These are phyloP conservation scores for Cherax quadricarinatus DNA, from an alignment of 1,140 invertebrate genomes.

Conservation along the genomic window DNA sequence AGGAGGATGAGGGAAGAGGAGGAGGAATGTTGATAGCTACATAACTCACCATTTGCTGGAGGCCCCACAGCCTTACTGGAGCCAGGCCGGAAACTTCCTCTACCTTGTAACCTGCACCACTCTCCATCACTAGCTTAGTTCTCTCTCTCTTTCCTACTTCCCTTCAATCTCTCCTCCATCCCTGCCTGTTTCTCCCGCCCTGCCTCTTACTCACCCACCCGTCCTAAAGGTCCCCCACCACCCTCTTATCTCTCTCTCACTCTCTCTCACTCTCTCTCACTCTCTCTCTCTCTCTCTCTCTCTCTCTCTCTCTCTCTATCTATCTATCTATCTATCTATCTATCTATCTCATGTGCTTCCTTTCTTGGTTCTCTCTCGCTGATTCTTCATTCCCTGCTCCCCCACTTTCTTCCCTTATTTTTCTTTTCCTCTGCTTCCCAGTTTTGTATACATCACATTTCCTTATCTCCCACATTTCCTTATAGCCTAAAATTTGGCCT, in stretches of 20 bases:
- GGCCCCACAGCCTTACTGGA: too few species aligned
- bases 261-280: too few species aligned
- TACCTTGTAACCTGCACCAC: background rate
- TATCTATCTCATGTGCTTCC: background rate
- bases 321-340: too few species aligned
- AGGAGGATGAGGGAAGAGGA: too few species aligned
- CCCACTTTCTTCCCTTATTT: too few species aligned
- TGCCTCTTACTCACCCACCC: background rate
- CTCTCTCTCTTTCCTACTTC: background rate
- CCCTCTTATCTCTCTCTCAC: background rate
- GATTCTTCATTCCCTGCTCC: background rate
- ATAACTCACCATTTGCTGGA: too few species aligned
- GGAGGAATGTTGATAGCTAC: too few species aligned
- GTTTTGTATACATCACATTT: too few species aligned
- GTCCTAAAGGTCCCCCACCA: background rate
- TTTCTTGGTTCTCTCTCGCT: background rate
- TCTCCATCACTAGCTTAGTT: background rate
- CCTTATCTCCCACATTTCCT: background rate
- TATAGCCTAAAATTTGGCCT: too few species aligned
- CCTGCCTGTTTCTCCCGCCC: background rate
- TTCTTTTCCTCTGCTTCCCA: background rate
- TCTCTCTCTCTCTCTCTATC: background rate
- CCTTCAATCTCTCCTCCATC: background rate
- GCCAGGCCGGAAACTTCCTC: background rate
- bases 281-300: background rate